A percentile compares a stretch with the other conserved stretches of the same genome.
Evolutionary conservation across 2,888 invertebrate genomes (phyloP).

Genomic region (Eueremaeus valkanovi): DNA sequence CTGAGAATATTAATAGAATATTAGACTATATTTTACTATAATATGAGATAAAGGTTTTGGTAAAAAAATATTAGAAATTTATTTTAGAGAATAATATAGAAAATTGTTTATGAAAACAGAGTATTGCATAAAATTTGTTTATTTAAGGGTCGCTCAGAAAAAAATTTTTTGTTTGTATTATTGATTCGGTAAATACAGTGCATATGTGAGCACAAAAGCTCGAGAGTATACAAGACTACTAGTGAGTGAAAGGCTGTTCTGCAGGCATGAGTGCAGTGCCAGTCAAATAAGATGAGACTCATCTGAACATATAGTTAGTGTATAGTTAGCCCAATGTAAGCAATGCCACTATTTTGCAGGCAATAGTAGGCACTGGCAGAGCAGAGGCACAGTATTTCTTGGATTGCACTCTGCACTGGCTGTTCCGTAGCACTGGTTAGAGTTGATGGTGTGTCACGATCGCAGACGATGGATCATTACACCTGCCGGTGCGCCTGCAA

Average conservation of each 20-base stretch:
- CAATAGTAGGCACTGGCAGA: background rate
- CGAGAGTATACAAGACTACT: background rate
- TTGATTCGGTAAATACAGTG: conserved; percentile 5
- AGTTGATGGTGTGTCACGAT: conserved; percentile 26
- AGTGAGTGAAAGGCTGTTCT: background rate
- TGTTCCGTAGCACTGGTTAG: too few relatives aligned
- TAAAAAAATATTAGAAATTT: background rate
- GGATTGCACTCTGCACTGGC: background rate
- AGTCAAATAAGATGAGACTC: background rate
- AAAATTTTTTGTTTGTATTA: background rate
- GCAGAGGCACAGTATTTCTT: background rate
- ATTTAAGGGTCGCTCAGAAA: background rate
- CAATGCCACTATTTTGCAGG: background rate
- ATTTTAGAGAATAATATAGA: background rate
- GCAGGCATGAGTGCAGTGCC: background rate
- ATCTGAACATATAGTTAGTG: background rate
- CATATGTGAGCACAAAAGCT: background rate
- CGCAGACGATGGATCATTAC: background rate
- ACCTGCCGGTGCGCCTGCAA: conserved; percentile 1
- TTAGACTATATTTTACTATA: background rate
- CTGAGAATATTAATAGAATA: too few relatives aligned
- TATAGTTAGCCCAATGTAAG: background rate
- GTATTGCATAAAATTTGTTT: conserved; percentile 13
- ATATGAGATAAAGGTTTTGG: background rate
- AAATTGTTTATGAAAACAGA: background rate